phyloP scores from a whole-genome alignment of 1,140 invertebrate species.

The Scaptomyza montana region DNA sequence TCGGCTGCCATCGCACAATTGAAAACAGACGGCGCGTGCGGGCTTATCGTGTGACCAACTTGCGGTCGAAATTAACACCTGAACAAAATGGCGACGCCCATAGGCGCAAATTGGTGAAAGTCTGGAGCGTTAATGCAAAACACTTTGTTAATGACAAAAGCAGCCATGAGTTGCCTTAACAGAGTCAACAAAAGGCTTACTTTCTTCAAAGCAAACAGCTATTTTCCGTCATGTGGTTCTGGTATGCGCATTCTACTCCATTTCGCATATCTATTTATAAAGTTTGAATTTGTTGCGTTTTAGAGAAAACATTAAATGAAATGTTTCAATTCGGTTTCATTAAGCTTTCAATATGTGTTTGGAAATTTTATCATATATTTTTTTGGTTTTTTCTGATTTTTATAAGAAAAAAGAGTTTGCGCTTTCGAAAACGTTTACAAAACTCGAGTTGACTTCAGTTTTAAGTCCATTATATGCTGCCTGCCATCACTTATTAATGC shows the following conservation, averaged over 20 bases:
- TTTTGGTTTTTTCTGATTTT: too few relatives aligned
- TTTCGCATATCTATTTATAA: neutral
- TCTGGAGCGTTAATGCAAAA: neutral
- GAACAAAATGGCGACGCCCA: slow-evolving; percentile 1
- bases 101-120: neutral
- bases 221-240: slow-evolving; percentile 13
- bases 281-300: too few relatives aligned
- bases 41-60: slow-evolving; percentile 43
- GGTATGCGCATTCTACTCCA: neutral
- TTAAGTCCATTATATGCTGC: slow-evolving; percentile 68
- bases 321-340: too few relatives aligned
- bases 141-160: slow-evolving; percentile 23
- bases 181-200: neutral
- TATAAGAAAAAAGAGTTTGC: too few relatives aligned
- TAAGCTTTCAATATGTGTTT: too few relatives aligned
- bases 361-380: too few relatives aligned
- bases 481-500: slow-evolving; percentile 39
- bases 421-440: slow-evolving; percentile 18
- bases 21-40: slow-evolving; percentile 67
- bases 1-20: slow-evolving; percentile 43
- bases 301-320: too few relatives aligned
- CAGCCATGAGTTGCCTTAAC: slow-evolving; percentile 1
- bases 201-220: neutral
- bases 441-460: slow-evolving; percentile 38
- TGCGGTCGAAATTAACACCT: slow-evolving; percentile 44